A percentile compares a stretch with the other conserved stretches of the same genome.
Conservation (phyloP, 2,797 vertebrate genomes). For the Chaunax sp. region DNA sequence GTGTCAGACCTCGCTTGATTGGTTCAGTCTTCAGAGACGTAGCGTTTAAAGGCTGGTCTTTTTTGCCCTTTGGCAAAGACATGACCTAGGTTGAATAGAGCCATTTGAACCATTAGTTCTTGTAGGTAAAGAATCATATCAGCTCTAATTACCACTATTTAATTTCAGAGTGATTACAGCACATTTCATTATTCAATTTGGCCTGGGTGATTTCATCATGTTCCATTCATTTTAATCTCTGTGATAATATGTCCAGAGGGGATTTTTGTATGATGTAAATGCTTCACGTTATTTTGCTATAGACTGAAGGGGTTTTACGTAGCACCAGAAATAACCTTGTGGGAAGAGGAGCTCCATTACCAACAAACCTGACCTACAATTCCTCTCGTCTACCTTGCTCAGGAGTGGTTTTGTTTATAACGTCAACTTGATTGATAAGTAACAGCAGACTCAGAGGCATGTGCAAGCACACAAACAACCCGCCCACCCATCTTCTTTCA, state of each 20-base stretch:
- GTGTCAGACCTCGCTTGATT: constrained; percentile 57
- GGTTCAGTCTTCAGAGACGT: constrained; percentile 70
- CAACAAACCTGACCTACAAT: not conserved
- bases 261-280: constrained; percentile 46
- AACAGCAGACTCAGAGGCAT: constrained; percentile 12
- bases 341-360: constrained; percentile 9
- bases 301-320: constrained; percentile 13
- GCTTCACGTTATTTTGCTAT: constrained; percentile 34
- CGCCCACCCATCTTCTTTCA: constrained; percentile 33
- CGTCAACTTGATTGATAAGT: constrained; percentile 46
- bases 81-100: constrained; percentile 49
- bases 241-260: constrained; percentile 45
- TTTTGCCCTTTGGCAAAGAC: constrained; percentile 78
- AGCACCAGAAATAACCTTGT: constrained; percentile 26
- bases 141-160: constrained; percentile 40
- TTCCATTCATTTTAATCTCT: constrained; percentile 47
- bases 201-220: constrained; percentile 50
- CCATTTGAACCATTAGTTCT: constrained; percentile 8
- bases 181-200: constrained; percentile 65
- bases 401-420: constrained; percentile 40
- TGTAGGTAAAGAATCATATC: constrained; percentile 53
- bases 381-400: constrained; percentile 11
- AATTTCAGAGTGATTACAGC: constrained; percentile 44
- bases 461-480: constrained; percentile 17
- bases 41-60: constrained; percentile 52